Base-by-base conservation (phyloP, 2,888 invertebrate species). In the Lepas anatifera region DNA sequence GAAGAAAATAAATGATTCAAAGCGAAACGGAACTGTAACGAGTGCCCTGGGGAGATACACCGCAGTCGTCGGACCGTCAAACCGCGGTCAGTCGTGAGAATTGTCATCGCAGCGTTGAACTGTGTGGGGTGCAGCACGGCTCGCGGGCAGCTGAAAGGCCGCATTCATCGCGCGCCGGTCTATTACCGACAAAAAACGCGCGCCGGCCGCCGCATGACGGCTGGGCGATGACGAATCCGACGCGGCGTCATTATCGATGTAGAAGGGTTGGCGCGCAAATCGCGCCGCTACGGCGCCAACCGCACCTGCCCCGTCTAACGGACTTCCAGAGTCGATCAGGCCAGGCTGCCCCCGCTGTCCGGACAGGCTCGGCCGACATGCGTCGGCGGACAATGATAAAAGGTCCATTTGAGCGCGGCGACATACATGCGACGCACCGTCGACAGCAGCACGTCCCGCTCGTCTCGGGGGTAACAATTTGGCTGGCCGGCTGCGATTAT, bases 381-480 rank as follows among this genome's bases (percentile, higher is more conserved):
- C 58, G 32, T 25, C 58, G 58, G 2, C 2, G 10, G 18, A 35
- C 58, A 58, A 22, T 58, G 58, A 58, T 58, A 58, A 58, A 58
- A 29, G 58, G 58, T 35, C 8, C 35, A 32, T 10, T 22, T 35
- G 58, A 35, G 58, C 58, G 58, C 32, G 35, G 58, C 35, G 22
- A 7, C 58, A 58, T 35, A 35, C 58, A 52, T 32, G 3, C 32
- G 52, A 35, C 35, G 58, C 4, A 10, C 58, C 35, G 35, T 8
- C 35, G 58, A 27, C 2, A n/a, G 29, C 27, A 27, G 52, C n/a
- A n/a, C n/a, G n/a, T n/a, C n/a, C 0, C 58, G 32, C 52, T 29
- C 58, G 58, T 58, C 58, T 29, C 58, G 35, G 32, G 35, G 58
- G 58, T 58, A 58, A 32, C 35, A 58, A 58, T 58, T 58, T 58